Evolutionary conservation across 2,113 vertebrate genomes (phyloP), one percentile per base, ranked within the genome.

Genomic region (Indicator indicator): DNA sequence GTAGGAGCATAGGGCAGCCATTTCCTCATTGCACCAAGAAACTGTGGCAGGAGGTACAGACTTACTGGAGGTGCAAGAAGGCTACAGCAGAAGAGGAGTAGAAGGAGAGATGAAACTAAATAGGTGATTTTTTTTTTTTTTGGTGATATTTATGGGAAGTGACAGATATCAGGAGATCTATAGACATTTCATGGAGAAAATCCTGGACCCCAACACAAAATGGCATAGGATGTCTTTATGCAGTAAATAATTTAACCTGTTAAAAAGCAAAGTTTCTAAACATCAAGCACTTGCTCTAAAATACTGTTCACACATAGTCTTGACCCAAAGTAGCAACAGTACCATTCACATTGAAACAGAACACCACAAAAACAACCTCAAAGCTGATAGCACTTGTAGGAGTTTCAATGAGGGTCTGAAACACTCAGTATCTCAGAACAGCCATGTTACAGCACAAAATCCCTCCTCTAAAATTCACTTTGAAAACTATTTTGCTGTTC

Each of bases 121-220:
- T 2, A 74, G 30, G 7, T 65, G n/a, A 54, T 56, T 28, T 6
- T 83, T 80, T 55, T 13, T 9, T 52, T 36, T 36, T 36, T 7
- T 36, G 36, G 27, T 56, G 50, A 30, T 46, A 24, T 18, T 63
- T 58, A n/a, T 80, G 18, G 42, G 24, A 68, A 65, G 27, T 52
- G 36, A 20, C 3, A 68, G 46, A 21, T 2, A 0, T 71, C 21
- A 55, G 38, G 20, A 80, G 52, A n/a, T 7, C 1, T 7, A 13
- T 1, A 38, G 19, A 16, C 6, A 15, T 24, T 30, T 32, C 20
- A 24, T 16, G 33, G 52, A 44, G 12, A 78, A 40, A 77, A 68
- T 24, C 52, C n/a, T 80, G 38, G 11, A 8, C 23, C 5, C 26
- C 9, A 26, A 2, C 6, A 16, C 5, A 2, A 15, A 44, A 28